Conservation (phyloP, 2,888 invertebrate genomes). For the Clunio marinus region DNA sequence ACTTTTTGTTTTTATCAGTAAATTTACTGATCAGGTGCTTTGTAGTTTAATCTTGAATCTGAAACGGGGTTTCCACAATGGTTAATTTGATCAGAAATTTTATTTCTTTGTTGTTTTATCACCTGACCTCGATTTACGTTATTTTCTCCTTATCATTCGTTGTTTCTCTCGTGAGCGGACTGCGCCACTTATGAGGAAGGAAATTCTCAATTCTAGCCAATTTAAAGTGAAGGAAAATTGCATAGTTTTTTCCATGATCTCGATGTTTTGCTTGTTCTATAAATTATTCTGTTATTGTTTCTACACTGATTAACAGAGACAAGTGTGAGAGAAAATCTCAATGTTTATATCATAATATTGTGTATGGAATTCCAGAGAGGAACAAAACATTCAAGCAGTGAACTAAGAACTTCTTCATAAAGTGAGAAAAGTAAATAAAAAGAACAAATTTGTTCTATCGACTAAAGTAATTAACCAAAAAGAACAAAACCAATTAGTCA, state of each 20-base stretch:
- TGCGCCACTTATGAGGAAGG: neutral
- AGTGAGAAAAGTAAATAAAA: constrained; percentile 3
- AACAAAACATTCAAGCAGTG: too few relatives aligned
- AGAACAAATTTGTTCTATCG: neutral
- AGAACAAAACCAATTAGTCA: neutral
- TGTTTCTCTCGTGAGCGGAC: neutral
- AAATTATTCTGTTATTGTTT: neutral
- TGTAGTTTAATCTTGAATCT: too few relatives aligned
- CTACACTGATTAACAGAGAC: too few relatives aligned
- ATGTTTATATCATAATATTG: too few relatives aligned
- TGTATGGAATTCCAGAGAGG: too few relatives aligned
- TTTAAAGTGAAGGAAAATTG: neutral
- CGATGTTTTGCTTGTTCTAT: neutral
- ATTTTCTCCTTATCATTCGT: too few relatives aligned
- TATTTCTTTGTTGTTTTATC: neutral
- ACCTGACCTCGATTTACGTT: neutral
- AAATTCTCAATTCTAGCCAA: constrained; percentile 21
- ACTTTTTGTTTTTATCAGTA: too few relatives aligned
- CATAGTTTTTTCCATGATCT: neutral
- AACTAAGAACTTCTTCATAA: neutral
- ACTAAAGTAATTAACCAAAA: neutral
- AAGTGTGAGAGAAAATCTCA: too few relatives aligned
- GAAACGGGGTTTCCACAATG: too few relatives aligned
- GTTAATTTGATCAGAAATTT: too few relatives aligned
- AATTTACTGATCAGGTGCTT: too few relatives aligned